Evolutionary conservation across 1,140 invertebrate species (phyloP).

Genomic region (Maconellicoccus hirsutus): DNA sequence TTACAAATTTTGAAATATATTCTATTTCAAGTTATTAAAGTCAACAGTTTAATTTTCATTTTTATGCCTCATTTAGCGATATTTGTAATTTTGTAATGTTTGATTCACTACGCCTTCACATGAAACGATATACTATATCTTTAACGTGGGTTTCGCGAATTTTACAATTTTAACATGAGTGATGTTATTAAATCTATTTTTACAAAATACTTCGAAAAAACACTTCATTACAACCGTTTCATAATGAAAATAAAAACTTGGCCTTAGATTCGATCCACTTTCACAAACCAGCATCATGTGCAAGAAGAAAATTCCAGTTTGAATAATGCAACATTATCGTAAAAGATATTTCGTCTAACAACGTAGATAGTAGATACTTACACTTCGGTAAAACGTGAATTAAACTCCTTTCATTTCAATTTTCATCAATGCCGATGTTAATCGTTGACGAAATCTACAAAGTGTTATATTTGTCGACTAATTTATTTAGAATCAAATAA

Average conservation of each 20-base stretch:
- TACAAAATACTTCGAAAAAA: background rate
- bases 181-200: background rate
- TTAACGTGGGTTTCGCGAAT: background rate
- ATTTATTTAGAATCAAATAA: background rate
- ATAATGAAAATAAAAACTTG: background rate
- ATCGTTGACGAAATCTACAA: background rate
- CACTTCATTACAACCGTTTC: background rate
- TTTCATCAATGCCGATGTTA: slow-evolving; percentile 15
- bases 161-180: too few species aligned
- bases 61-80: too few species aligned
- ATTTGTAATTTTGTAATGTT: too few species aligned
- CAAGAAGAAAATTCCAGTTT: slow-evolving; percentile 16
- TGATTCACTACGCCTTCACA: background rate
- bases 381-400: background rate
- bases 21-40: too few species aligned
- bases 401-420: slow-evolving; percentile 19
- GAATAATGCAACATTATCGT: background rate
- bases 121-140: background rate
- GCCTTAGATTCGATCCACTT: slow-evolving; percentile 14
- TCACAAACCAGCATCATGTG: background rate
- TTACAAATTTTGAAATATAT: too few species aligned
- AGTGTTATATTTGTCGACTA: background rate
- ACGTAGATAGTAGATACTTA: background rate
- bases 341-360: background rate
- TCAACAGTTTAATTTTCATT: too few species aligned